phyloP scores from a whole-genome alignment of 2,888 invertebrate species.

The Erebia aethiops region DNA sequence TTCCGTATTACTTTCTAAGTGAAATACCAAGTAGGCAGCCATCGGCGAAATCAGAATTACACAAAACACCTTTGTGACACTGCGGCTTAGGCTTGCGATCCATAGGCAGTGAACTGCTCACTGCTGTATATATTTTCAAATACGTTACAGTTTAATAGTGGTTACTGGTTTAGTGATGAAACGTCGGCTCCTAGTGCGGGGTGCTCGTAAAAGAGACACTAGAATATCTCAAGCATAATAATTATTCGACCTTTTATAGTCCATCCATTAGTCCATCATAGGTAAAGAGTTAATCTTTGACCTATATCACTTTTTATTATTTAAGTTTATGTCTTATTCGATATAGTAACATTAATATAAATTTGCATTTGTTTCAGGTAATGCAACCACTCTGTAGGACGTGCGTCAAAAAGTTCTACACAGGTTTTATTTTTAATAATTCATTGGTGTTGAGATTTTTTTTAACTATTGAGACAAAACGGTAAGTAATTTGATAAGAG shows the following conservation, averaged over 20 bases:
- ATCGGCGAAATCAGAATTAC: constrained; percentile 66
- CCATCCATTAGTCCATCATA: too few relatives aligned
- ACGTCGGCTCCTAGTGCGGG: too few relatives aligned
- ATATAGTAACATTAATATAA: not conserved
- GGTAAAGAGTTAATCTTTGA: too few relatives aligned
- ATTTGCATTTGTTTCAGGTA: constrained; percentile 11
- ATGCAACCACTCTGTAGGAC: not conserved
- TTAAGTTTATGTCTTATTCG: too few relatives aligned
- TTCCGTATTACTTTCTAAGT: constrained; percentile 68
- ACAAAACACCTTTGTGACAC: constrained; percentile 55
- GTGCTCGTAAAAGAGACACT: too few relatives aligned
- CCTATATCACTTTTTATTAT: too few relatives aligned
- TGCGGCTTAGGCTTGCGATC: constrained; percentile 31
- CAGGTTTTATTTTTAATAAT: too few relatives aligned
- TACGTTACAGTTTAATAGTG: too few relatives aligned
- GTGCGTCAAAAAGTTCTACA: not conserved
- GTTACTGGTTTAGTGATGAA: too few relatives aligned
- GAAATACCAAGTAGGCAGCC: constrained; percentile 54
- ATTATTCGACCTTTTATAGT: too few relatives aligned
- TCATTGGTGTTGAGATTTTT: not conserved
- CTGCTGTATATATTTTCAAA: not conserved
- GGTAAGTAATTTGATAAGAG: too few relatives aligned
- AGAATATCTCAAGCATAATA: too few relatives aligned
- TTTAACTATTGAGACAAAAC: not conserved
- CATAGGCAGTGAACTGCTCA: not conserved